Conservation (phyloP, 2,888 invertebrate species). For the Epiblema foenella region DNA sequence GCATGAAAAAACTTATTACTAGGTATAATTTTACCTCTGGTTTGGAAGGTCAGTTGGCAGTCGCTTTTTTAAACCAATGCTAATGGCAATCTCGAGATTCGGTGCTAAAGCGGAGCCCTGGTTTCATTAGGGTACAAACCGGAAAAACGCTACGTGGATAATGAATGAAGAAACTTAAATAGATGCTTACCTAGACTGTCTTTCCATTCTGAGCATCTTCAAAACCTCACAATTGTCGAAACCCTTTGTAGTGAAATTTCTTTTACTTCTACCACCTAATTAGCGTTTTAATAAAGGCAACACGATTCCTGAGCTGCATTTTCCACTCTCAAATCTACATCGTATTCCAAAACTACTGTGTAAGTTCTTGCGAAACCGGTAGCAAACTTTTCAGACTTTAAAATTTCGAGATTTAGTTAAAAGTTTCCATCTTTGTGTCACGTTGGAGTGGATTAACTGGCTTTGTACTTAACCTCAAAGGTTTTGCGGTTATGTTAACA, state of each 20-base stretch:
- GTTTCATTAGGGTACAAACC: too few relatives aligned
- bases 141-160: too few relatives aligned
- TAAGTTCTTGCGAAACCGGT: slow-evolving; percentile 13
- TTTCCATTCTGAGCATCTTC: background rate
- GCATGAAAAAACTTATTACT: too few relatives aligned
- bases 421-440: slow-evolving; percentile 41
- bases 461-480: slow-evolving; percentile 40
- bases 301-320: slow-evolving; percentile 26
- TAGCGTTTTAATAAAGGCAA: slow-evolving; percentile 24
- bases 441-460: slow-evolving; percentile 38
- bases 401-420: slow-evolving; percentile 42
- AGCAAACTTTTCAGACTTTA: slow-evolving; percentile 42
- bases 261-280: slow-evolving; percentile 21
- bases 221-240: background rate
- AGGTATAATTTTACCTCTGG: too few relatives aligned
- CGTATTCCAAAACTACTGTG: slow-evolving; percentile 35
- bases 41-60: too few relatives aligned
- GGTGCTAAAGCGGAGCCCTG: too few relatives aligned
- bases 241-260: background rate
- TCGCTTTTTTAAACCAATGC: too few relatives aligned
- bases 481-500: slow-evolving; percentile 44
- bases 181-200: background rate
- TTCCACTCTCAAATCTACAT: slow-evolving; percentile 33
- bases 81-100: too few relatives aligned
- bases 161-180: background rate